Base-by-base conservation (phyloP, 2,888 invertebrate species). In the Hypena proboscidalis region DNA sequence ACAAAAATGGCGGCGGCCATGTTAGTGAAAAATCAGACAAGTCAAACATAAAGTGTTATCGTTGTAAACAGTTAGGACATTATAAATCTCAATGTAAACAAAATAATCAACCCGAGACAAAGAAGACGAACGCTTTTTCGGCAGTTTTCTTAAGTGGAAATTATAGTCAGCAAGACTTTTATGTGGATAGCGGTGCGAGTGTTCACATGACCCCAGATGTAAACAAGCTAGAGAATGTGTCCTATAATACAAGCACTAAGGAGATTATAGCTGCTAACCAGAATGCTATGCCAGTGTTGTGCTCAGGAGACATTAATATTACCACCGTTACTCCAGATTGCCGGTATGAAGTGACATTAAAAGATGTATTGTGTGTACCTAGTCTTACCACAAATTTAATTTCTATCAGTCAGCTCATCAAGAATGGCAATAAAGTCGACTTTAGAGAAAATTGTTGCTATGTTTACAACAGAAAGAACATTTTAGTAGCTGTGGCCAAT, bases 231-330 rank as follows among this genome's bases (percentile, higher is more conserved):
- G 9, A 1, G 4, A 26, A 34, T 2, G 2, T 4, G 11, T 34
- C 34, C 9, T 6, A 34, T 7, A 11, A 27, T 2, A 13, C 20
- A 19, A 26, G 26, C 19, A 35, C 19, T 0, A 35, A 26, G 26
- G 26, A 35, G 6, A 35, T 35, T 26, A 26, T 8, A 19, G 26
- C 26, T 6, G 35, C 35, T 6, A 35, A 35, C 11, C 6, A 15
- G 7, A n/a, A 11, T 3, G 7, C n/a, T 1, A 19, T 35, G 25
- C 11, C 25, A 3, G 35, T 35, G 11, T 11, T 35, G n/a, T 26
- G 35, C 26, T 35, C 26, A 19, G 26, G 26, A n/a, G 35, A 35
- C 13, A 26, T 35, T 8, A 13, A 35, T 20, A 35, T 35, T 26
- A 20, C 26, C 3, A 26, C 35, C 5, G 8, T 27, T 3, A 26